Evolutionary conservation across 2,888 invertebrate genomes (phyloP).

Genomic region (Aricia artaxerxes): DNA sequence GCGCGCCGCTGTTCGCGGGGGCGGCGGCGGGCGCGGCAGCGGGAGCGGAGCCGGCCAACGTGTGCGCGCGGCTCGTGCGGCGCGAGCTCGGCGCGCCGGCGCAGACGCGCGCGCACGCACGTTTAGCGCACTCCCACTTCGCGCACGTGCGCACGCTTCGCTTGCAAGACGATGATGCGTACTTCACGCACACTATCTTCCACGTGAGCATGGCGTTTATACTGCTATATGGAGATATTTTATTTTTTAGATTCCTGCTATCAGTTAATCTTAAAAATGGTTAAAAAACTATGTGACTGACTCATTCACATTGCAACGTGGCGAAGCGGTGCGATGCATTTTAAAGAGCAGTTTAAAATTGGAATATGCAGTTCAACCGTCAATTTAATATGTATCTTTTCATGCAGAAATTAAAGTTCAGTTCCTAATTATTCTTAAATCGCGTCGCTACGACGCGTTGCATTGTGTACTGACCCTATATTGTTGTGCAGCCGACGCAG

Average conservation of each 20-base stretch:
- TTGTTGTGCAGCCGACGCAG: conserved; percentile 64
- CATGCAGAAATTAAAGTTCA: too few relatives aligned
- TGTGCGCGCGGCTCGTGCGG: conserved; percentile 94
- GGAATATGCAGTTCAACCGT: too few relatives aligned
- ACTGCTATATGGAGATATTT: neutral
- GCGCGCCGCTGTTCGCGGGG: conserved; percentile 55
- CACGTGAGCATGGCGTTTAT: conserved; percentile 63
- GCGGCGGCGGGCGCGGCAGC: conserved; percentile 83
- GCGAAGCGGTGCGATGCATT: too few relatives aligned
- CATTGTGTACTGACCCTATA: neutral
- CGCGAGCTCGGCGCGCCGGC: conserved; percentile 72
- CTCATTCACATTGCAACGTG: too few relatives aligned
- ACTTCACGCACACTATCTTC: conserved; percentile 86
- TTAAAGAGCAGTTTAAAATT: too few relatives aligned
- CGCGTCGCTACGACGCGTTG: too few relatives aligned
- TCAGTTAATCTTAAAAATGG: too few relatives aligned
- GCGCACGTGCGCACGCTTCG: conserved; percentile 68
- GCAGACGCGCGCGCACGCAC: conserved; percentile 55
- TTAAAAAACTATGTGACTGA: too few relatives aligned
- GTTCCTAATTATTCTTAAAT: too few relatives aligned
- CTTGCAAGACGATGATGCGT: conserved; percentile 81
- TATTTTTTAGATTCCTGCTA: too few relatives aligned
- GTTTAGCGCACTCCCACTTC: conserved; percentile 71
- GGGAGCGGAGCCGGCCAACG: conserved; percentile 86
- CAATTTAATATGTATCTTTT: too few relatives aligned